Evolutionary conservation across 2,113 vertebrate genomes (phyloP), one percentile per base, ranked within the genome.

Genomic region (Rhodinocichla rosea): DNA sequence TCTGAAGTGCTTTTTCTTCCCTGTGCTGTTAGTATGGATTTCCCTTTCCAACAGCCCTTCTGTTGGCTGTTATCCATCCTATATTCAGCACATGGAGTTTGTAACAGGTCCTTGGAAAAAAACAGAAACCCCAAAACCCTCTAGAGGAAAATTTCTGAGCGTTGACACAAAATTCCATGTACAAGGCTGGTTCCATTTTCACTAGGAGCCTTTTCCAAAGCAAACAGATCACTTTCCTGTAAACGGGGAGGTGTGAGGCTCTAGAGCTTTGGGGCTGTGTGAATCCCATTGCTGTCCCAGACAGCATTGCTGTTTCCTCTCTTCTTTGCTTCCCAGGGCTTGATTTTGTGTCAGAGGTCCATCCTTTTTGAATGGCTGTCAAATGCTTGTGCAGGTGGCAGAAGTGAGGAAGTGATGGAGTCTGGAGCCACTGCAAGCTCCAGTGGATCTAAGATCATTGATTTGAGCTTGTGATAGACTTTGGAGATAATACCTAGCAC

Each of bases 281-380:
- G 98, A 98, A 98, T 97, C 97, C 95, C 87, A 37, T 94, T 97
- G 97, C 97, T 97, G 93, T 98, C 98, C 95, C 93, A 56, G 83
- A 86, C 92, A 96, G 97, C 97, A 97, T 94, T 97, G 94, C 95
- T 75, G 85, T 95, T 98, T 98, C 98, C 98, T 98, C 98, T 98
- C 98, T 91, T 95, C 87, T 97, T 98, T 98, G 98, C 98, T 98
- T 97, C 97, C 97, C 52, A 49, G 82, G 87, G 96, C 89, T 91
- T 82, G 57, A 50, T 95, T 91, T 96, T 91, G 94, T 94, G 96
- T 93, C 88, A 96, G 86, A 93, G 95, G 81, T 95, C 83, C 95
- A 93, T 97, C 97, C 94, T 97, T 92, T 94, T 50, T 50, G 70
- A 96, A 75, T 80, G 78, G 62, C 85, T 53, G 40, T 96, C 92